Evolutionary conservation across 2,888 invertebrate species (phyloP), one percentile per base, ranked within the genome.

Genomic region (Schrankia costaestrigalis): DNA sequence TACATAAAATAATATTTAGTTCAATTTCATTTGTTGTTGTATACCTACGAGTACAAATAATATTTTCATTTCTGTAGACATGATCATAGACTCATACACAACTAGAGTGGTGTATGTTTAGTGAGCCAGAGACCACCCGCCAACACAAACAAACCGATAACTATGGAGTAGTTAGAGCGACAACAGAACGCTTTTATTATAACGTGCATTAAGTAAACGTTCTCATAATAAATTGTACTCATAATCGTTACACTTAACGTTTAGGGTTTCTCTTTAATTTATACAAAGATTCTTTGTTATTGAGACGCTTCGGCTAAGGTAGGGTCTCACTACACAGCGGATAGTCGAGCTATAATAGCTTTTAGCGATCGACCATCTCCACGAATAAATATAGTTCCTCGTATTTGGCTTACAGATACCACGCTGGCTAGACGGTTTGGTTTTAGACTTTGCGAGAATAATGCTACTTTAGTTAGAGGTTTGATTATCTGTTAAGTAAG

Each of bases 231-330:
- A 35, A 40, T 28, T 35, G 31, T 25, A 12, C 11, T 28, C 31
- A 35, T 40, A 35, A 40, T 35, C 40, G 28, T 40, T 31, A 31
- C 23, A 31, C 25, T 33, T 39, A 34, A 39, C 13, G 26, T 25
- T 30, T 18, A 39, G n/a, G 12, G 25, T 11, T 22, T 27, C 23
- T 14, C 13, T 31, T 31, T 35, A 31, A 40, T 40, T 28, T 35
- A 35, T 40, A 40, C 35, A 40, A 40, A 35, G 38, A 23, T 12
- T 40, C 40, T 35, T 40, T 40, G 35, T 40, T 35, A 35, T 32
- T 41, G 35, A 32, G 32, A 26, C 29, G 32, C 17, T 11, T 11
- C 2, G 3, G 21, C n/a, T 6, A 13, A 7, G 22, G 31, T 11
- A 30, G 1, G 25, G 38, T 3, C 3, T 9, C 17, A 34, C 13